Conservation (phyloP, 2,113 vertebrate species). For the Pungitius pungitius region DNA sequence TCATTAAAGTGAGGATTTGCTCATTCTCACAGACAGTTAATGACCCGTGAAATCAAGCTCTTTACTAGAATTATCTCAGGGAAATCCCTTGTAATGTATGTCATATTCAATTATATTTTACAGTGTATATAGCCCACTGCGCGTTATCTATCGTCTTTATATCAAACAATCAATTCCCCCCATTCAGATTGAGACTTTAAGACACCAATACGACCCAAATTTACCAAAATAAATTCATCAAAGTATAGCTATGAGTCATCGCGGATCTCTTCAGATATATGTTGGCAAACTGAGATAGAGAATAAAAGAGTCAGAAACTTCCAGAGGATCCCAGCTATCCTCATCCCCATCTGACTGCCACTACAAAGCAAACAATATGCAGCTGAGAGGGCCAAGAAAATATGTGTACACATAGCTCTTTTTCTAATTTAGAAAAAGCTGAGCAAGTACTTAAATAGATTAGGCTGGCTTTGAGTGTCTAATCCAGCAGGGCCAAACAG, state of each 20-base stretch:
- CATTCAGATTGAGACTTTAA: not conserved
- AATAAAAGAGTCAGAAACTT: not conserved
- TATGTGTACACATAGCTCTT: conserved; percentile 1
- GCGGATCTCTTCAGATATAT: not conserved
- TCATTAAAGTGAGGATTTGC: not conserved
- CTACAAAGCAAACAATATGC: conserved; percentile 7
- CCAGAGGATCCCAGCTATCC: not conserved
- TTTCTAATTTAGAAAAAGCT: conserved; percentile 25
- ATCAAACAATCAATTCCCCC: not conserved
- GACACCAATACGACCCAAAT: not conserved
- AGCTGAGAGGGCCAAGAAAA: conserved; percentile 4
- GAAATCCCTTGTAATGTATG: not conserved
- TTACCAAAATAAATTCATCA: not conserved
- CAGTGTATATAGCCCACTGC: not conserved
- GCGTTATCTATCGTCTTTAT: not conserved
- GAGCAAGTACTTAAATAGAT: not conserved
- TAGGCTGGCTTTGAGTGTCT: not conserved
- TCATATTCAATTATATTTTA: not conserved
- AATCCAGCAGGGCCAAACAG: not conserved
- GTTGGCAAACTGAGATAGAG: not conserved
- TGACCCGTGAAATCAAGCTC: not conserved
- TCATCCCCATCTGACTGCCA: not conserved
- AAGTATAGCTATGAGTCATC: not conserved
- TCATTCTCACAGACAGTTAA: not conserved
- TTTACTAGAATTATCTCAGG: not conserved